Evolutionary conservation across 2,888 invertebrate species (phyloP).

Genomic region (Acanthopleura granulata): DNA sequence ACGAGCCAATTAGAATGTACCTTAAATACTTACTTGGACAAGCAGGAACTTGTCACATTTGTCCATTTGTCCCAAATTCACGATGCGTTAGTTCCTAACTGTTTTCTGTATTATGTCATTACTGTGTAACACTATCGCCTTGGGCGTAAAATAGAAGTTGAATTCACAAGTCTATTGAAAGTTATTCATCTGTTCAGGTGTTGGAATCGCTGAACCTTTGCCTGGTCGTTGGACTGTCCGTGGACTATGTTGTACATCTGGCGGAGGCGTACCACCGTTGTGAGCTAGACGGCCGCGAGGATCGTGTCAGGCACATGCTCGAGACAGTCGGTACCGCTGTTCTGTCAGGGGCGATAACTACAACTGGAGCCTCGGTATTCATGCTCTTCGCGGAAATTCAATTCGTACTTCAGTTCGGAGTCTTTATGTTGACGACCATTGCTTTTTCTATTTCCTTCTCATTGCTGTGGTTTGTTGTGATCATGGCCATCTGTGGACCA

Average conservation of each 20-base stretch:
- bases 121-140: too few relatives aligned
- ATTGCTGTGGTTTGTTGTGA: constrained; percentile 49
- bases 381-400: constrained; percentile 55
- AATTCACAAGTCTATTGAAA: too few relatives aligned
- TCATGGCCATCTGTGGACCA: constrained; percentile 53
- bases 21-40: too few relatives aligned
- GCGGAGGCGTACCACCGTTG: constrained; percentile 52
- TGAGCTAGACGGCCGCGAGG: constrained; percentile 34
- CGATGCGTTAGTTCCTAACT: too few relatives aligned
- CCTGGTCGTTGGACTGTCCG: constrained; percentile 49
- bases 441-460: constrained; percentile 56
- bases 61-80: too few relatives aligned
- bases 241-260: constrained; percentile 55
- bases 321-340: constrained; percentile 56
- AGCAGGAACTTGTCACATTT: too few relatives aligned
- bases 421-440: constrained; percentile 60
- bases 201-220: constrained; percentile 49
- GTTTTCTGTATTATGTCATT: too few relatives aligned
- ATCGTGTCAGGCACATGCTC: constrained; percentile 46
- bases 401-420: constrained; percentile 60
- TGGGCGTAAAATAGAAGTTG: too few relatives aligned
- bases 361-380: constrained; percentile 56
- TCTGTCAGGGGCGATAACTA: constrained; percentile 59
- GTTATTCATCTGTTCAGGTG: constrained; percentile 30
- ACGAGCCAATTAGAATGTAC: too few relatives aligned